Conservation (phyloP, 1,140 invertebrate genomes). For the Idris sp. region DNA sequence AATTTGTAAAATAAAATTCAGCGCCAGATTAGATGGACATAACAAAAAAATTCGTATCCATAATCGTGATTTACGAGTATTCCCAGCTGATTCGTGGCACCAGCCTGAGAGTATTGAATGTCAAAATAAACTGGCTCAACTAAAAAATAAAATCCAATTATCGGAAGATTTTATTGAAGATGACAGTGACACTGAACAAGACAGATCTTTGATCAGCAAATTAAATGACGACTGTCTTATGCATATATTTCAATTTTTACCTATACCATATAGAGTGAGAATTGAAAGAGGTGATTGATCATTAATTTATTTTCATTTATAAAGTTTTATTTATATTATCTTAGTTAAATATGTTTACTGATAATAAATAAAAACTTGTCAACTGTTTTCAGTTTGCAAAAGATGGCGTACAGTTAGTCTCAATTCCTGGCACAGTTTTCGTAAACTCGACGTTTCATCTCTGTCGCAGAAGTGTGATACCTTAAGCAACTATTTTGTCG, state of each 20-base stretch:
- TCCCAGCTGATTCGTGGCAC: conserved; percentile 75
- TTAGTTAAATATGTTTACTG: too few species aligned
- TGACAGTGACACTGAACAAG: conserved; percentile 29
- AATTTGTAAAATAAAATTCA: too few species aligned
- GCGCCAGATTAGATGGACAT: conserved; percentile 66
- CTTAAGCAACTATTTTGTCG: conserved; percentile 27
- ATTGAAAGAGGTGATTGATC: conserved; percentile 71
- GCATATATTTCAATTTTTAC: conserved; percentile 71
- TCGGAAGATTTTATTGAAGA: conserved; percentile 23
- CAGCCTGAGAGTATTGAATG: conserved; percentile 73
- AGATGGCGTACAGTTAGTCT: conserved; percentile 68
- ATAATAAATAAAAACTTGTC: too few species aligned
- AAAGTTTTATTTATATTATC: too few species aligned
- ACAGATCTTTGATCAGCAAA: conserved; percentile 63
- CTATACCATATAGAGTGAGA: conserved; percentile 69
- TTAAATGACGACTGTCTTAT: conserved; percentile 75
- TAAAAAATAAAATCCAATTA: conserved; percentile 34
- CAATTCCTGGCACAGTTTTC: conserved; percentile 69
- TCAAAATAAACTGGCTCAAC: conserved; percentile 59
- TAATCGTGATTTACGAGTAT: conserved; percentile 69
- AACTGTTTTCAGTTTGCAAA: conserved; percentile 68
- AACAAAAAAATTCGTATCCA: conserved; percentile 68
- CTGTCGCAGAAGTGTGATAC: not conserved
- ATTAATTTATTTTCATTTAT: too few species aligned
- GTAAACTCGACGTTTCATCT: conserved; percentile 42